Evolutionary conservation across 37 sponge, comb jelly and placozoan genomes (phyloP), one percentile per base, ranked within the genome.

Genomic region (Haliclona indistincta): DNA sequence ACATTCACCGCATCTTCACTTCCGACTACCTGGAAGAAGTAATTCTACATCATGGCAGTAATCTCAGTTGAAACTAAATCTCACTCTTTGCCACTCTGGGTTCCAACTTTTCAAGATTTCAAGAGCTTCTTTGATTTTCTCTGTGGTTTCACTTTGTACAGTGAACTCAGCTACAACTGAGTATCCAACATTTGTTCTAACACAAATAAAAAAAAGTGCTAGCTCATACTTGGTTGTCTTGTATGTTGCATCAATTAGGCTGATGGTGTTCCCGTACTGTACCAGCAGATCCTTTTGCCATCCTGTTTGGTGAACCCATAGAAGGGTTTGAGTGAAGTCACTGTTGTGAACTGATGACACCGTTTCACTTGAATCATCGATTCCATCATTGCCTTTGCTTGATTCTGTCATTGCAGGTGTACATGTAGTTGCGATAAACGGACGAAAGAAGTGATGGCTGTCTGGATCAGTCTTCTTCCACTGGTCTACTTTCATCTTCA

Each of bases 171-270:
- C n/a, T n/a, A n/a, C n/a, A n/a, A n/a, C n/a, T n/a, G n/a, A n/a
- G n/a, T n/a, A 81, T 10, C 73, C 73, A 47, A 63, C 53, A 63
- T 81, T 81, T 13, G 82, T 81, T 56, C 64, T 62, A 25, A 81
- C 82, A 25, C 42, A 35, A 40, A 81, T 13, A 47, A 81, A 81
- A 32, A 81, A 81, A 32, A 81, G 55, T 30, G 73, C 43, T 11
- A 81, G 38, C 32, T 81, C 82, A 64, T 81, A 81, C 42, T 64
- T 73, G 8, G 74, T 81, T 10, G 82, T 81, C 38, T 35, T 43
- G 32, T 81, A 72, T 32, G 73, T 81, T 38, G 82, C 82, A 62
- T 81, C 74, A 66, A 81, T 62, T 13, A 81, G 66, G 37, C 54
- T 19, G 7, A 72, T 52, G 13, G 32, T 68, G 66, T 81, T 73